Conservation (phyloP, 2,113 vertebrate species). For the Cairina moschata region DNA sequence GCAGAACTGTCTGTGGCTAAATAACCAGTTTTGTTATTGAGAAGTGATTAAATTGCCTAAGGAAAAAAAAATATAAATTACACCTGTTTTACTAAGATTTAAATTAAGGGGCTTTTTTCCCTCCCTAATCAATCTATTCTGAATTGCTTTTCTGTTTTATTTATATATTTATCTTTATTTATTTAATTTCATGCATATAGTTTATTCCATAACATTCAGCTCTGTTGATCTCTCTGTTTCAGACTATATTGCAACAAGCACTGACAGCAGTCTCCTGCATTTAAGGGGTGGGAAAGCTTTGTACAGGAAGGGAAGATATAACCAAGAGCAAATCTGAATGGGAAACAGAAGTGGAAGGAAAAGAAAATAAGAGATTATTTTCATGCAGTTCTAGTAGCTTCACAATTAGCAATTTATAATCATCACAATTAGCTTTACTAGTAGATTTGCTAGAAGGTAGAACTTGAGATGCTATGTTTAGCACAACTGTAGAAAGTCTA, state of each 20-base stretch:
- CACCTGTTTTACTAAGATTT: slow-evolving; percentile 1
- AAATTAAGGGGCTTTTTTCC: background rate
- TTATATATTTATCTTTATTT: background rate
- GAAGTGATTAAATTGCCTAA: slow-evolving; percentile 44
- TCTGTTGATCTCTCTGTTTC: background rate
- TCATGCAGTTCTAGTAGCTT: background rate
- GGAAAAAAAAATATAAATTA: background rate
- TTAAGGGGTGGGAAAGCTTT: background rate
- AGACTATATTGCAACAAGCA: background rate
- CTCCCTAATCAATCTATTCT: background rate
- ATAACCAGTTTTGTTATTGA: slow-evolving; percentile 46
- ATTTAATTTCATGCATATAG: background rate
- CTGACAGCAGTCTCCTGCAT: background rate
- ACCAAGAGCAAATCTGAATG: background rate
- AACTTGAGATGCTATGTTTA: background rate
- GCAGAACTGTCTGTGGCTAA: slow-evolving; percentile 32
- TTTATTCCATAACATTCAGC: background rate
- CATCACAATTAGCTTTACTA: background rate
- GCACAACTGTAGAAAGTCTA: background rate
- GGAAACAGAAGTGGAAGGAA: background rate
- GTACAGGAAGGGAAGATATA: background rate
- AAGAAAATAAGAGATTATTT: background rate
- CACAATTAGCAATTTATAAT: background rate
- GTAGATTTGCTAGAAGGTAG: slow-evolving; percentile 3
- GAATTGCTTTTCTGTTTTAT: slow-evolving; percentile 14